Evolutionary conservation across 2,113 vertebrate genomes (phyloP).

Genomic region (Ploceus nigricollis): DNA sequence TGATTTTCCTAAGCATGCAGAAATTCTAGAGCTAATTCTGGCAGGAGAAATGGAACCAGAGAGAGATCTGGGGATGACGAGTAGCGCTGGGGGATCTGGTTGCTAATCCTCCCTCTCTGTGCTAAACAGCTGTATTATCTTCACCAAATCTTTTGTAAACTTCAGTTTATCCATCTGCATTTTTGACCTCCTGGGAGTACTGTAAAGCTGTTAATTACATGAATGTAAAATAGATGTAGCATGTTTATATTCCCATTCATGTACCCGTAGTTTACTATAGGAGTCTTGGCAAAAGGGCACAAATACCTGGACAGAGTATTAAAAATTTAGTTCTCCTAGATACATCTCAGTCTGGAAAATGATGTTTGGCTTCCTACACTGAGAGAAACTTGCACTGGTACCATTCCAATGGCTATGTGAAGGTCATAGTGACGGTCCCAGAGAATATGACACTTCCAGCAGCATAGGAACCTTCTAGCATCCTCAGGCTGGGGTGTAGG

Average conservation of each 20-base stretch:
- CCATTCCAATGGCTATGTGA: neutral
- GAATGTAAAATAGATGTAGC: neutral
- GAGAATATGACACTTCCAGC: neutral
- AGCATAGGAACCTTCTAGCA: neutral
- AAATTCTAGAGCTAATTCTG: slow-evolving; percentile 11
- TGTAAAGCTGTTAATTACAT: neutral
- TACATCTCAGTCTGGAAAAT: neutral
- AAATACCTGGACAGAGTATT: neutral
- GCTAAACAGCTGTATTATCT: neutral
- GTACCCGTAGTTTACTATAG: neutral
- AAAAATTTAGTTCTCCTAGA: neutral
- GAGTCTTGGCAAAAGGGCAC: neutral
- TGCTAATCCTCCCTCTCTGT: neutral
- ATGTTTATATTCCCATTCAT: neutral
- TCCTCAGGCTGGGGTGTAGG: neutral
- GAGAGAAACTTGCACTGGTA: neutral
- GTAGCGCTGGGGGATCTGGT: neutral
- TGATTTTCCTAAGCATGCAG: neutral
- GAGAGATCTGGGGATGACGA: neutral
- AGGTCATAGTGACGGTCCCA: neutral
- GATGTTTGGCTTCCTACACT: neutral
- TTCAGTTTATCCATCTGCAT: neutral
- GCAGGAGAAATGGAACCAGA: neutral
- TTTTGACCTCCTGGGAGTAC: neutral
- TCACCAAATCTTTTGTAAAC: neutral